Evolutionary conservation across 2,888 invertebrate species (phyloP).

Genomic region (Linyphia triangularis): DNA sequence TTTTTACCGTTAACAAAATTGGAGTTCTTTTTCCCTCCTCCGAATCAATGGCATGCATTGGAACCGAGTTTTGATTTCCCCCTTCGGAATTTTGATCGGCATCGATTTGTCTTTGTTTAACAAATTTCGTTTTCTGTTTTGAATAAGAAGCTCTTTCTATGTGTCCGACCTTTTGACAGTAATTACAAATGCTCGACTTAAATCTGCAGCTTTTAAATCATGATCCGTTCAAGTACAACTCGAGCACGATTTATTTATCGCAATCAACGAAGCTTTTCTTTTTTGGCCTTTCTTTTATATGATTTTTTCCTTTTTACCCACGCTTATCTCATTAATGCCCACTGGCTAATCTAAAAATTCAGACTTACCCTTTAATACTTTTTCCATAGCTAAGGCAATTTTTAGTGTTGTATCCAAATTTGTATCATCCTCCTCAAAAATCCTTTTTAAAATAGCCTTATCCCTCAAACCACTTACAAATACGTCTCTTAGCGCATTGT

Average conservation of each 20-base stretch:
- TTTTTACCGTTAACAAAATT: background rate
- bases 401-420: background rate
- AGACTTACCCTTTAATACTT: background rate
- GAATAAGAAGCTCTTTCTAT: background rate
- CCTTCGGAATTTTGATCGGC: background rate
- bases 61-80: background rate
- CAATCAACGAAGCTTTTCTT: no score
- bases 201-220: background rate
- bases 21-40: background rate
- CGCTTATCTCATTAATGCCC: background rate
- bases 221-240: background rate
- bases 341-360: background rate
- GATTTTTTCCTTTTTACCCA: background rate
- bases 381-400: background rate
- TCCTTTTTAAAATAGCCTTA: background rate
- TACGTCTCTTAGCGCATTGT: background rate
- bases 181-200: background rate
- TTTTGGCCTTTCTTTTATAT: background rate
- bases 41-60: background rate
- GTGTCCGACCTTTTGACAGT: background rate
- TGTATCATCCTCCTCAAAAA: background rate
- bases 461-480: background rate
- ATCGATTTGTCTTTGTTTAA: background rate
- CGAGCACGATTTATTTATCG: background rate
- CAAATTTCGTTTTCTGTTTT: background rate